Conservation (phyloP, 2,797 vertebrate genomes). For the Phrynocephalus forsythii region DNA sequence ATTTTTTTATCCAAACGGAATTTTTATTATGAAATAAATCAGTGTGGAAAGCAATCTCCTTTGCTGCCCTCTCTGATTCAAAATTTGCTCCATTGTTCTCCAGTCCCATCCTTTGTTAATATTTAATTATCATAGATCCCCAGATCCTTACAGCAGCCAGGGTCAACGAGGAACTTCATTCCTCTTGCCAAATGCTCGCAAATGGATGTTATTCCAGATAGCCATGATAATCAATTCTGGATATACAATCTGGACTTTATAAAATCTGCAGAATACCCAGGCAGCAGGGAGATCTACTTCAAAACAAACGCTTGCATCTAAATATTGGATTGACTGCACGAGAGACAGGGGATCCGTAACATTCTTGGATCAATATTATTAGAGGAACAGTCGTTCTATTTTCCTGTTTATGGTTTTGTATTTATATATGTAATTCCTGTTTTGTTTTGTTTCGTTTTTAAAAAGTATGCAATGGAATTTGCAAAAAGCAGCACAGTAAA, state of each 20-base stretch:
- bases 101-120: slow-evolving; percentile 82
- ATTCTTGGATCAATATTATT: background rate
- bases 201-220: slow-evolving; percentile 59
- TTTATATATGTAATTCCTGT: too few species aligned
- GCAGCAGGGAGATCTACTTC: background rate
- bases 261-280: background rate
- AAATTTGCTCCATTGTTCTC: slow-evolving; percentile 88
- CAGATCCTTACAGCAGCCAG: slow-evolving; percentile 82
- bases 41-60: slow-evolving; percentile 39
- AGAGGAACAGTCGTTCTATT: background rate
- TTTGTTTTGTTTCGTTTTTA: too few species aligned
- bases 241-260: slow-evolving; percentile 43
- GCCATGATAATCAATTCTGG: background rate
- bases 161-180: slow-evolving; percentile 59
- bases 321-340: background rate
- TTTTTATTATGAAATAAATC: background rate
- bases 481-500: background rate
- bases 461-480: background rate
- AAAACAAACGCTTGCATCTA: slow-evolving; percentile 7
- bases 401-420: too few species aligned
- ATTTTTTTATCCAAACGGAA: background rate
- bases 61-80: slow-evolving; percentile 49
- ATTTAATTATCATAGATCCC: slow-evolving; percentile 88
- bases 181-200: slow-evolving; percentile 35
- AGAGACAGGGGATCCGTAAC: background rate